phyloP scores from a whole-genome alignment of 1,140 invertebrate species.

The Ridgeia piscesae region DNA sequence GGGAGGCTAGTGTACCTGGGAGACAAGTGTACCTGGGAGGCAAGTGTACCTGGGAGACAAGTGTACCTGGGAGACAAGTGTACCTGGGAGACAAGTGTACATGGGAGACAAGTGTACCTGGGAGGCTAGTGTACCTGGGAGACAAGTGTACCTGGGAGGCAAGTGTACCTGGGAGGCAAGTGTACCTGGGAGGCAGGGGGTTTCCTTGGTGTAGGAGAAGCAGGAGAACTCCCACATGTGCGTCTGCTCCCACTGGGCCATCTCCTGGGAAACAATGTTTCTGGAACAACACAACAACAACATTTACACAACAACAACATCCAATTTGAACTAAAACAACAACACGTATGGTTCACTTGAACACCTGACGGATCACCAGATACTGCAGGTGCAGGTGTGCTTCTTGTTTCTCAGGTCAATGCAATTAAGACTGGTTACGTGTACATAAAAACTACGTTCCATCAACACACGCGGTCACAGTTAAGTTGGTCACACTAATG shows the following conservation, averaged over 20 bases:
- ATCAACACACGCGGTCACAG: too few relatives aligned
- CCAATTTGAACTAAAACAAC: neutral
- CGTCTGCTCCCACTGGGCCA: constrained; percentile 8
- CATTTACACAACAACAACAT: neutral
- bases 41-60: neutral
- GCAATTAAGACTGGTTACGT: neutral
- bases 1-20: too few relatives aligned
- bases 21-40: neutral
- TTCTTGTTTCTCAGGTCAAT: too few relatives aligned
- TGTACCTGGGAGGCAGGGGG: constrained; percentile 11
- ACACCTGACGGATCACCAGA: neutral
- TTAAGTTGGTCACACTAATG: too few relatives aligned
- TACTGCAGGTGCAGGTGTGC: too few relatives aligned
- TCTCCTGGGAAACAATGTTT: constrained; percentile 9
- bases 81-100: neutral
- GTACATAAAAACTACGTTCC: too few relatives aligned
- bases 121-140: too few relatives aligned
- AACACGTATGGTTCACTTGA: neutral
- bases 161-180: neutral
- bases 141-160: neutral
- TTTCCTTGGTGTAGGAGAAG: constrained; percentile 16
- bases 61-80: neutral
- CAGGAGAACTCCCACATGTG: constrained; percentile 10
- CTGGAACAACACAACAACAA: constrained; percentile 5
- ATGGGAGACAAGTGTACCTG: neutral